phyloP scores from a whole-genome alignment of 2,888 invertebrate genomes.

The Andricus curvator region DNA sequence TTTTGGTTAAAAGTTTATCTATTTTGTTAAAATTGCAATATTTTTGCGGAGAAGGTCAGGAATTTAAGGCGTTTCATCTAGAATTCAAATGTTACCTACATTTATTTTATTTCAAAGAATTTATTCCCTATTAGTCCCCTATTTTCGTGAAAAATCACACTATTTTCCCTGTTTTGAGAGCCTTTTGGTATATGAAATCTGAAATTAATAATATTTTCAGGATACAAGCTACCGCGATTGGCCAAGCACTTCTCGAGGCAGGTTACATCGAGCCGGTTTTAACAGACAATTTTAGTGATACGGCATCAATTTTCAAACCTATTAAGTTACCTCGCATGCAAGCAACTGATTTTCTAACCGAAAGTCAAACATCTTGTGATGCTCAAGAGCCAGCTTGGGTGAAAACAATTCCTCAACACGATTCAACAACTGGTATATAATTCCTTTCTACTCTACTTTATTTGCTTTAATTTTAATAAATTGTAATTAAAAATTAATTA shows the following conservation, averaged over 20 bases:
- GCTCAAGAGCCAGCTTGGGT: constrained; percentile 85
- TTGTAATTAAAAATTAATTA: background rate
- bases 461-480: background rate
- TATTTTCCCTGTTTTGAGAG: no score
- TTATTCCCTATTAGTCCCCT: no score
- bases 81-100: no score
- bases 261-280: constrained; percentile 85
- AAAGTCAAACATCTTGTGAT: constrained; percentile 77
- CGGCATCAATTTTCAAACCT: constrained; percentile 78
- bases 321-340: constrained; percentile 74
- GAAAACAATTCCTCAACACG: constrained; percentile 80
- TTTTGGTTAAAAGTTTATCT: no score
- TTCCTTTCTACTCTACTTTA: background rate
- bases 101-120: no score
- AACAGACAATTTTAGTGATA: constrained; percentile 78
- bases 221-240: constrained; percentile 87
- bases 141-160: no score
- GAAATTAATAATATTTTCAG: constrained; percentile 75
- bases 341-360: constrained; percentile 73
- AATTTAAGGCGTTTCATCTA: no score
- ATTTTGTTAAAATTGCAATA: no score
- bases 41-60: no score
- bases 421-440: constrained; percentile 75
- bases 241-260: constrained; percentile 88
- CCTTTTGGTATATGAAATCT: no score